Base-by-base conservation (phyloP, 1,140 invertebrate species). In the Drosophila virilis region DNA sequence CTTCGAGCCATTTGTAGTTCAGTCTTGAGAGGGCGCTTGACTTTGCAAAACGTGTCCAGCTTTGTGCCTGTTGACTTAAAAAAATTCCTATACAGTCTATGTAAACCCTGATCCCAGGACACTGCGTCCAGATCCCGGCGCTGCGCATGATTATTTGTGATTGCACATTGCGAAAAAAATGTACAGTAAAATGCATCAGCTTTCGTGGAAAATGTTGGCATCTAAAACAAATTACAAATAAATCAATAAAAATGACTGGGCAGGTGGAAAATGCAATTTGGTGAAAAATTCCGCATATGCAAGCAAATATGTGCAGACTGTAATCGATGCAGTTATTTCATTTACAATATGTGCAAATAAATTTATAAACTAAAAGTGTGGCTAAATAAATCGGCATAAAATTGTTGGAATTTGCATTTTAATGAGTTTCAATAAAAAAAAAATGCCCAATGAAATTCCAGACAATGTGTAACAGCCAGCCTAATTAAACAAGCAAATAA, bases 391-490 rank as follows among this genome's bases (percentile, higher is more conserved):
- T 57, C 60, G 37, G 57, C 82, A 72, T 73, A 57, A 65, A 76
- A 67, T 72, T 77, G 69, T 68, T 76, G 65, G 38, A 50, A 77
- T 60, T 73, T 77, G 52, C 54, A 76, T 74, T 78, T 77, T 70
- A 78, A 79, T 79, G 74, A 66, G 54, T 62, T 72, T 66, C 62
- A 74, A 70, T 82, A 77, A 70, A 74, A 85, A 70, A 74, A 85
- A 74, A 54, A 51, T 9, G 17, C 22, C 22, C 22, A 6, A 38
- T 5, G 45, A n/a, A 71, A 75, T 76, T 52, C 8, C 48, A 62
- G 55, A 54, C 13, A 51, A 8, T 17, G 61, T 43, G 43, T 43
- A 17, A 66, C 32, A 32, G n/a, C 57, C 46, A 33, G 22, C 17
- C 54, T 43, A 62, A 68, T 60, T 55, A 71, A 37, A 64, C 45